phyloP scores from a whole-genome alignment of 2,888 invertebrate genomes.

The Aporophyla nigra region DNA sequence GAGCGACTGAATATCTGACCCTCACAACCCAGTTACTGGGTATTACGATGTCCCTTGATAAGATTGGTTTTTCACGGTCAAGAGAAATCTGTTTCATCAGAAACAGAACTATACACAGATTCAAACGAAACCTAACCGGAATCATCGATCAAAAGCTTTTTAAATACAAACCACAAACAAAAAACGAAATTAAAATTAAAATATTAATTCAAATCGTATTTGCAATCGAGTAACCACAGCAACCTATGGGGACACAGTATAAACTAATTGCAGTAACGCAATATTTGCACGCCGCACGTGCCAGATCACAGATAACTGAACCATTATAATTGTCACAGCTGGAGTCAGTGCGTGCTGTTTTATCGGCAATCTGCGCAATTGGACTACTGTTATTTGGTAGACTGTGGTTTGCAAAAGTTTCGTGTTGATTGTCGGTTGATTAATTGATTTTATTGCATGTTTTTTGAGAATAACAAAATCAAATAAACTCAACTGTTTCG shows the following conservation, averaged over 20 bases:
- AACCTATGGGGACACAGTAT: constrained; percentile 29
- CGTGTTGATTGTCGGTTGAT: constrained; percentile 5
- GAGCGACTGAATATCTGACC: too few species aligned
- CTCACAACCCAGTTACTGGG: too few species aligned
- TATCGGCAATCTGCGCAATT: constrained; percentile 54
- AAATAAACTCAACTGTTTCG: background rate
- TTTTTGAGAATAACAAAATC: background rate
- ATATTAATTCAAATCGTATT: constrained; percentile 30
- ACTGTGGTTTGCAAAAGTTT: constrained; percentile 23
- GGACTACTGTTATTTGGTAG: constrained; percentile 29
- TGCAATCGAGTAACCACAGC: constrained; percentile 45
- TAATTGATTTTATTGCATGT: background rate
- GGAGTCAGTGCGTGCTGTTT: constrained; percentile 41
- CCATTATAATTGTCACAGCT: constrained; percentile 58
- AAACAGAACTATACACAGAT: background rate
- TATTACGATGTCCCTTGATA: too few species aligned
- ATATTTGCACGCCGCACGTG: constrained; percentile 60
- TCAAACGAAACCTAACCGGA: background rate
- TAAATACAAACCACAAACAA: constrained; percentile 4
- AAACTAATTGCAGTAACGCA: constrained; percentile 48
- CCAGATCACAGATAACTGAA: constrained; percentile 60
- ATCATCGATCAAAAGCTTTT: background rate
- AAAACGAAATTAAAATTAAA: constrained; percentile 3
- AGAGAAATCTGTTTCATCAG: background rate
- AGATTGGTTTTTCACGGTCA: background rate